These are phyloP conservation scores for Ceyx cyanopectus DNA, from an alignment of 2,113 vertebrate species.

Conservation along the genomic window DNA sequence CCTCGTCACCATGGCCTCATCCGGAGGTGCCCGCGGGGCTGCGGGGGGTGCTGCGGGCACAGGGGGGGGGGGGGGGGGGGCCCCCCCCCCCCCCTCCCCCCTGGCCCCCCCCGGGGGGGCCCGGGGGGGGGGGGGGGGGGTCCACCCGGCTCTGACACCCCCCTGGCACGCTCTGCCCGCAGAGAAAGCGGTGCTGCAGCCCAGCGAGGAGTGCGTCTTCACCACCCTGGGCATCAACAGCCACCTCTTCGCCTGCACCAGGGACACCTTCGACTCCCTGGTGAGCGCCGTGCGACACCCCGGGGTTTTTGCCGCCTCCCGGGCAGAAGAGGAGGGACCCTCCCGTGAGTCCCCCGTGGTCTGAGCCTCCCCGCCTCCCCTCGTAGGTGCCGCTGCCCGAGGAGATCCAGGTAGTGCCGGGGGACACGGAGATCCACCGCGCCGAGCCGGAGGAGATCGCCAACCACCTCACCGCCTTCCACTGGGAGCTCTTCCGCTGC, in stretches of 20 bases:
- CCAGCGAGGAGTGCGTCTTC: constrained; percentile 95
- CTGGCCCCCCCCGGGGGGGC: no score
- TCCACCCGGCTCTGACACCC: accelerated
- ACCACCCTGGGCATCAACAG: constrained; percentile 97
- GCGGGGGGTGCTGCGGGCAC: accelerated
- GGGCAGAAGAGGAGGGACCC: no score
- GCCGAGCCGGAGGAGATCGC: constrained; percentile 93
- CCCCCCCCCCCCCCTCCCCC: no score
- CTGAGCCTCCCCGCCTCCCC: accelerated
- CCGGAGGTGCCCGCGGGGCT: constrained; percentile 81
- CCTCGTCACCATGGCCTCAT: constrained; percentile 91
- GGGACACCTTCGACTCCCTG: constrained; percentile 87
- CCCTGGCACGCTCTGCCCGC: neutral
- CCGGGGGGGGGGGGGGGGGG: neutral
- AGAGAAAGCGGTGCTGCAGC: constrained; percentile 94
- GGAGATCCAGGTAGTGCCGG: constrained; percentile 92
- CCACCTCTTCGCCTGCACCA: constrained; percentile 94
- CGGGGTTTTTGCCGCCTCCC: accelerated
- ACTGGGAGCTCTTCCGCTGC: constrained; percentile 97
- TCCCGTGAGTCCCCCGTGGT: accelerated
- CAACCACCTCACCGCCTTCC: constrained; percentile 93
- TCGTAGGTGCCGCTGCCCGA: constrained; percentile 91
- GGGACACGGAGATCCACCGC: constrained; percentile 93
- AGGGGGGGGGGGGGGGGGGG: neutral
- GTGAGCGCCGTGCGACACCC: constrained; percentile 74